Evolutionary conservation across 2,797 vertebrate species (phyloP), one percentile per base, ranked within the genome.

Genomic region (Anguilla marmorata): DNA sequence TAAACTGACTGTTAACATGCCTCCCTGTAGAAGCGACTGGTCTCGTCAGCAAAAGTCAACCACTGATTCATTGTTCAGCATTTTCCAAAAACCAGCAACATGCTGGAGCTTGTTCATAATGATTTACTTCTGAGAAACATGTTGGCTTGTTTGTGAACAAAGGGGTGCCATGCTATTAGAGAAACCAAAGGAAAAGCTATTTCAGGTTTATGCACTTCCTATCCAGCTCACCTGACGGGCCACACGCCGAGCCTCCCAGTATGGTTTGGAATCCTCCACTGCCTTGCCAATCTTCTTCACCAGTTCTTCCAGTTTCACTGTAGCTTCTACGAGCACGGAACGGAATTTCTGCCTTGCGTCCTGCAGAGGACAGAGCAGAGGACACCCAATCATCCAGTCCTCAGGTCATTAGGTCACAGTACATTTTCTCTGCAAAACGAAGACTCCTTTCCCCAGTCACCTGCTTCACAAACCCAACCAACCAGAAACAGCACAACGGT

Each of bases 241-340:
- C 88, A 97, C 96, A 92, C 96, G 97, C 84, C 98, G 96, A 7
- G 99, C 97, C 92, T 99, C 99, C 99, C 98, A 99, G 93, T 99
- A 99, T 0, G 99, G 98, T 92, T 99, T 99, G 2, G 99, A 99
- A 87, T 99, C 99, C 14, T 99, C 98, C 89, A 99, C 98, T 0
- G 98, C 96, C 94, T 98, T 97, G 33, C 99, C 98, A 0, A 98
- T 98, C 93, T 96, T 98, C 95, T 98, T 99, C 60, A 97, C 94
- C 94, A 98, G 96, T 88, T 99, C 98, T 0, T 99, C 98, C 89
- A 99, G 95, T 91, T 98, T 99, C 83, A 98, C 93, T 0, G 98
- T 98, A 0, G 98, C 98, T 92, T 99, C 98, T 0, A 97, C 96
- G 90, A 99, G 94, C 86, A 99, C 96, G 0, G 97, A 96, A 0